Evolutionary conservation across 2,113 vertebrate genomes (phyloP).

Genomic region (Gymnorhina tibicen): DNA sequence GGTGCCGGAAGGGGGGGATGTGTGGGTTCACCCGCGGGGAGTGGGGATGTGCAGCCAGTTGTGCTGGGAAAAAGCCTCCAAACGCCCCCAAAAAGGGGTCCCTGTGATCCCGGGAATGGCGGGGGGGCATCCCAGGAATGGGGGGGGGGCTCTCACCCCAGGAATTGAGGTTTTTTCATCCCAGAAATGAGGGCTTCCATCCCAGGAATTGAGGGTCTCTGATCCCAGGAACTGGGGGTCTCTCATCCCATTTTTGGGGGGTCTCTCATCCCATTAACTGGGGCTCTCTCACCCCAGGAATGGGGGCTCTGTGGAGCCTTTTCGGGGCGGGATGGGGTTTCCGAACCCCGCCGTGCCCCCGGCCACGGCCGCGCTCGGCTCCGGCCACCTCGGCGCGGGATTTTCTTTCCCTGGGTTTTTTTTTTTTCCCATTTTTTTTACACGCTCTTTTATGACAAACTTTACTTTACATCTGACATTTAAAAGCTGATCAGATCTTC

Average conservation of each 20-base stretch:
- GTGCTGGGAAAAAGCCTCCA: background rate
- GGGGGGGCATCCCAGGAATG: too few relatives aligned
- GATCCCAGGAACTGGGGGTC: background rate
- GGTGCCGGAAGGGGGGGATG: too few relatives aligned
- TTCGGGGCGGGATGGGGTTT: background rate
- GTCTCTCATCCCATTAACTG: fast-evolving
- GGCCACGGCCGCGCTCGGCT: fast-evolving
- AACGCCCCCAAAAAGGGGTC: background rate
- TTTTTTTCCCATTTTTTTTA: slow-evolving; percentile 2
- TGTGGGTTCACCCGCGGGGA: background rate
- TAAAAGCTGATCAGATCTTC: slow-evolving; percentile 62
- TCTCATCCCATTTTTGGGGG: background rate
- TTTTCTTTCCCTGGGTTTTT: background rate
- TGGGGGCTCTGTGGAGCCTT: fast-evolving
- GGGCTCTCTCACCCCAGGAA: background rate
- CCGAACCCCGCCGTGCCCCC: fast-evolving
- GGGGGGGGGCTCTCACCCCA: background rate
- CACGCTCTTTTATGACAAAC: slow-evolving; percentile 70
- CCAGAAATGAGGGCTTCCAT: background rate
- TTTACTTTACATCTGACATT: slow-evolving; percentile 71
- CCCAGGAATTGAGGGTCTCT: background rate
- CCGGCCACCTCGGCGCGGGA: fast-evolving
- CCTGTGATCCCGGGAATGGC: background rate
- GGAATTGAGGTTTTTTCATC: background rate
- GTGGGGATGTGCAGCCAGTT: background rate